phyloP scores from a whole-genome alignment of 1,140 invertebrate species.

The Trachymyrmex septentrionalis region DNA sequence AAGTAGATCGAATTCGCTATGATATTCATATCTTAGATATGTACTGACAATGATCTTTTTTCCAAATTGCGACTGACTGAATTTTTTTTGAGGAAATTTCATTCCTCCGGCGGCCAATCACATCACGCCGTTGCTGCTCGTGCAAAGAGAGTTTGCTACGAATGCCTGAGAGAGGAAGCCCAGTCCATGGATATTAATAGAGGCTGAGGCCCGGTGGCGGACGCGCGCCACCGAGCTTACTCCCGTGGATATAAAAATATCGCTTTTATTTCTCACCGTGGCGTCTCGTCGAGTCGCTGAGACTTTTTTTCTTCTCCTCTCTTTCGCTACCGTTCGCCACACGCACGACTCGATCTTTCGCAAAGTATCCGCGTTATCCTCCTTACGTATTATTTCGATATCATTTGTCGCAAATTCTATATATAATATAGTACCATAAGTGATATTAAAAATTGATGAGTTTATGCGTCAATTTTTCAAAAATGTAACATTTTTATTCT shows the following conservation, averaged over 20 bases:
- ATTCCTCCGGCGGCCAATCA: neutral
- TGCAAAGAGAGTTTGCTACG: slow-evolving; percentile 46
- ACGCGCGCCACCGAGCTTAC: slow-evolving; percentile 79
- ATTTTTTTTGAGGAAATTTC: neutral
- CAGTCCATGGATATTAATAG: slow-evolving; percentile 85
- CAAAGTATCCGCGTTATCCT: slow-evolving; percentile 36
- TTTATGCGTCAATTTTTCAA: neutral
- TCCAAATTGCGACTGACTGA: neutral
- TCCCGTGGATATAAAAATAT: slow-evolving; percentile 84
- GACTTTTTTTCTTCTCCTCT: slow-evolving; percentile 14
- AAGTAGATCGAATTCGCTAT: too few relatives aligned
- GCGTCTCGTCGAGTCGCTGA: slow-evolving; percentile 54
- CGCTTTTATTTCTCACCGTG: slow-evolving; percentile 80
- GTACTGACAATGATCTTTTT: neutral
- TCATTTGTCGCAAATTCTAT: neutral
- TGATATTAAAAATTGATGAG: neutral
- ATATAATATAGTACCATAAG: too few relatives aligned
- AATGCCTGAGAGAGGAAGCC: slow-evolving; percentile 77
- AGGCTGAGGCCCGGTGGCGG: slow-evolving; percentile 81
- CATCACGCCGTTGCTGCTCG: neutral
- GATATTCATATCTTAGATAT: neutral
- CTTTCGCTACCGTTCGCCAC: slow-evolving; percentile 3
- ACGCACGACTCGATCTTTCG: slow-evolving; percentile 30
- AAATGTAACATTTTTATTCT: neutral
- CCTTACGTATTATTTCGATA: neutral